Evolutionary conservation across 2,888 invertebrate genomes (phyloP).

Genomic region (Ephialtes manifestator): DNA sequence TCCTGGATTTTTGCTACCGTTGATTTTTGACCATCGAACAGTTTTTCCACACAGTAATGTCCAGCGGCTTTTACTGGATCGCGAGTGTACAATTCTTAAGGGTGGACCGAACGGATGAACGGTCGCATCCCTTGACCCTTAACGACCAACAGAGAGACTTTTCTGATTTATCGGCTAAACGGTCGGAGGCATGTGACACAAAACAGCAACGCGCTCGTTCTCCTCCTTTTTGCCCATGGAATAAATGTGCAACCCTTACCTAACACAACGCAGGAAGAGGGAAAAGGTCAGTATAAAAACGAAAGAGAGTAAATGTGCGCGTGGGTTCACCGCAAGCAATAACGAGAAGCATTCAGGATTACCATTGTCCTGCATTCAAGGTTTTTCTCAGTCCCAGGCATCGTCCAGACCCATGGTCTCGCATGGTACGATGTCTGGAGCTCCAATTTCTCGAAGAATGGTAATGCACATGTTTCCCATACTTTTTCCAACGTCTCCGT

Average conservation of each 20-base stretch:
- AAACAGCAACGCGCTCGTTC: constrained; percentile 27
- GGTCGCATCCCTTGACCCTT: constrained; percentile 16
- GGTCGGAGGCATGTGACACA: constrained; percentile 60
- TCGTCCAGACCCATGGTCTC: background rate
- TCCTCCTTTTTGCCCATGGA: constrained; percentile 19
- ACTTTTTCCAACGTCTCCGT: background rate
- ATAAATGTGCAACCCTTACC: constrained; percentile 78
- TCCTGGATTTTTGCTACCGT: constrained; percentile 18
- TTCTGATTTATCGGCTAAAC: constrained; percentile 77
- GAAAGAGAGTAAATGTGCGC: constrained; percentile 34
- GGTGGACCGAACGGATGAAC: constrained; percentile 50
- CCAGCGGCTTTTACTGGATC: constrained; percentile 1
- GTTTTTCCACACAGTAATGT: constrained; percentile 1
- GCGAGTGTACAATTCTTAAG: constrained; percentile 23
- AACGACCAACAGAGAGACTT: constrained; percentile 4
- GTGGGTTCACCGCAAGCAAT: constrained; percentile 77
- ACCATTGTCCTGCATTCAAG: constrained; percentile 74
- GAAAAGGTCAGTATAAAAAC: background rate
- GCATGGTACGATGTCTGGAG: constrained; percentile 64
- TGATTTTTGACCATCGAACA: background rate
- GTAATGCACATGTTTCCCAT: constrained; percentile 29
- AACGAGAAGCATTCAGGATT: constrained; percentile 78
- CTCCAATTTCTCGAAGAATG: constrained; percentile 74
- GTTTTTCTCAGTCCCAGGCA: constrained; percentile 15
- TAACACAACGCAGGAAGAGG: constrained; percentile 68